Percentiles rank a stretch among this genome's conserved stretches.
phyloP scores from a whole-genome alignment of 2,797 vertebrate genomes.

The Sebastes flavidus region DNA sequence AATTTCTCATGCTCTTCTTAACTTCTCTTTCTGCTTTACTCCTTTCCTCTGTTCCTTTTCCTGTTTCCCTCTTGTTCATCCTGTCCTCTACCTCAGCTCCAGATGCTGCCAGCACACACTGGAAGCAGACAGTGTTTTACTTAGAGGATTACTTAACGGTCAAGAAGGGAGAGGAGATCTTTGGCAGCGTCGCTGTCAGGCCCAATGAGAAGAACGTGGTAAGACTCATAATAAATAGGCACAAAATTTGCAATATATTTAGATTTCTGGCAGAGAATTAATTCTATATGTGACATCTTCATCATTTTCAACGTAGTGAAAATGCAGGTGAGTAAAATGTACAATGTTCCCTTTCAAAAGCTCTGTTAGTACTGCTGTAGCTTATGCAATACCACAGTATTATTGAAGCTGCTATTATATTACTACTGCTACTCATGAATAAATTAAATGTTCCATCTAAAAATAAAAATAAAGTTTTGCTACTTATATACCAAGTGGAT shows the following conservation, averaged over 20 bases:
- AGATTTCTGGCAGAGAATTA: background rate
- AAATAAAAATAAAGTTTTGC: background rate
- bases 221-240: conserved; percentile 53
- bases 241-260: background rate
- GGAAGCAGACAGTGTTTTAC: conserved; percentile 99
- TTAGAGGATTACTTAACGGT: conserved; percentile 97
- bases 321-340: background rate
- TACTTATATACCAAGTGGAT: background rate
- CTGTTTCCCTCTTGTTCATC: background rate
- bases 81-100: conserved; percentile 82
- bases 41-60: background rate
- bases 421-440: too few species aligned
- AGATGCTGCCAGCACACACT: conserved; percentile 95
- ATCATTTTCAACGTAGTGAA: background rate
- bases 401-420: too few species aligned
- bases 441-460: too few species aligned
- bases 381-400: too few species aligned
- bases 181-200: conserved; percentile 92
- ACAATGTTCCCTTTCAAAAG: background rate
- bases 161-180: conserved; percentile 95
- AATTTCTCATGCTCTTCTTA: background rate
- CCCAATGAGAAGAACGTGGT: conserved; percentile 98
- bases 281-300: background rate
- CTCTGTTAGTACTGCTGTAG: too few species aligned
- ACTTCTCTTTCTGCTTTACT: background rate